A percentile compares a stretch with the other conserved stretches of the same genome.
Evolutionary conservation across 2,797 vertebrate genomes (phyloP).

Genomic region (Rousettus madagascariensis): DNA sequence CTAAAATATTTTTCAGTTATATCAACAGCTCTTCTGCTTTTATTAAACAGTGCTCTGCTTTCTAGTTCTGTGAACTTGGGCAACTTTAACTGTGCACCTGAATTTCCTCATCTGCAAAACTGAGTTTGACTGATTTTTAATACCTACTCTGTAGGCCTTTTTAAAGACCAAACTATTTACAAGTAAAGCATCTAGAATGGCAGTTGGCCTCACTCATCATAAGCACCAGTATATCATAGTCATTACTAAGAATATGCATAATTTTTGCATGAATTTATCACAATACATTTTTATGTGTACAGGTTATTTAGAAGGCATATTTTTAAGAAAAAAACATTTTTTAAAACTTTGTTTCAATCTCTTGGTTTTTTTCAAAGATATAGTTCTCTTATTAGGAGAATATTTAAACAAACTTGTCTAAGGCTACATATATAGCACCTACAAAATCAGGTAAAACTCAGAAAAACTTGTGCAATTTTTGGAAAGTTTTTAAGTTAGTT

Average conservation of each 20-base stretch:
- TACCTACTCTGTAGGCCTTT: not conserved
- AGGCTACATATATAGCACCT: not conserved
- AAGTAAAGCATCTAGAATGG: not conserved
- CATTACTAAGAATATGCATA: not conserved
- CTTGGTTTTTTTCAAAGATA: not conserved
- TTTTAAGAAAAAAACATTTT: not conserved
- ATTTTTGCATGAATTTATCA: constrained; percentile 22
- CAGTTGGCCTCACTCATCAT: not conserved
- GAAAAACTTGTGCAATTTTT: not conserved
- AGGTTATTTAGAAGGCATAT: not conserved
- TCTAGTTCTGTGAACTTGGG: not conserved
- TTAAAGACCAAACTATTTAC: not conserved
- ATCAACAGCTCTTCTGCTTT: not conserved
- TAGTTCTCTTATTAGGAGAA: not conserved
- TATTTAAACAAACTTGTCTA: not conserved
- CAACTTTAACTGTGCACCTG: not conserved
- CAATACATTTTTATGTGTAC: constrained; percentile 5
- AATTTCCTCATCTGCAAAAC: constrained; percentile 24
- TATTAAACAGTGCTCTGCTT: not conserved
- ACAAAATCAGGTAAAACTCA: not conserved
- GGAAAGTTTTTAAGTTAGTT: not conserved
- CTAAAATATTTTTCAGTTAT: constrained; percentile 31
- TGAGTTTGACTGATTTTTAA: not conserved
- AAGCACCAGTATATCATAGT: not conserved
- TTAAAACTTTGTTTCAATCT: not conserved